Conservation (phyloP, 2,888 invertebrate genomes). For the Macrostomum cliftonense region DNA sequence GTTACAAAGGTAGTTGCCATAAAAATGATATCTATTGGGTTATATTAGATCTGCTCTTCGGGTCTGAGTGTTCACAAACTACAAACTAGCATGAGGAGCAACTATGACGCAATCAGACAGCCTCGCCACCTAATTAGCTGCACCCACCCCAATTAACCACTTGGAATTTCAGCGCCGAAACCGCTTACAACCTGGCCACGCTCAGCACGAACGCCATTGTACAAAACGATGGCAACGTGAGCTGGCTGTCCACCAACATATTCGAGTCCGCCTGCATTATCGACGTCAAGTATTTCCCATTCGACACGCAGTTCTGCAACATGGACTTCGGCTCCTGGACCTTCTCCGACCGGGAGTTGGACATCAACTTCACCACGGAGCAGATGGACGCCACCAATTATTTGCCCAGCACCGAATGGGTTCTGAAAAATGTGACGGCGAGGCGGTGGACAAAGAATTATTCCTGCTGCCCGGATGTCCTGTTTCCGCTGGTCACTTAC, state of each 20-base stretch:
- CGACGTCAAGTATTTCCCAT: conserved; percentile 44
- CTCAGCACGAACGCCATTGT: conserved; percentile 44
- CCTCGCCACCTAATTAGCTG: neutral
- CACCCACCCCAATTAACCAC: neutral
- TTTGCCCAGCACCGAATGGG: conserved; percentile 75
- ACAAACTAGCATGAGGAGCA: too few species aligned
- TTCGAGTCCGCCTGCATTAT: conserved; percentile 43
- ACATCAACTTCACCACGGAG: conserved; percentile 40
- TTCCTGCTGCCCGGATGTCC: conserved; percentile 37
- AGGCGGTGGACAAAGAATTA: conserved; percentile 38
- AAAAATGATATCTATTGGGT: too few species aligned
- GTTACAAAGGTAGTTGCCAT: too few species aligned
- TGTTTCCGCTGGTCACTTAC: conserved; percentile 42
- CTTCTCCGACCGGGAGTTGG: conserved; percentile 40
- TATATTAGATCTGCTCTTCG: too few species aligned
- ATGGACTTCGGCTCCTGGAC: conserved; percentile 45
- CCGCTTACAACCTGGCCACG: conserved; percentile 26
- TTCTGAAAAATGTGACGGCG: conserved; percentile 44
- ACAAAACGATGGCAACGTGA: conserved; percentile 42
- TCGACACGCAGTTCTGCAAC: conserved; percentile 43
- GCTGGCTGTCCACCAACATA: conserved; percentile 44
- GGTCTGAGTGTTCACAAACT: too few species aligned
- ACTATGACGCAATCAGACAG: too few species aligned
- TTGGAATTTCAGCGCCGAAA: conserved; percentile 28
- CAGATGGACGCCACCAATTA: conserved; percentile 69